Evolutionary conservation across 2,797 vertebrate genomes (phyloP).

Genomic region (Tapera naevia): DNA sequence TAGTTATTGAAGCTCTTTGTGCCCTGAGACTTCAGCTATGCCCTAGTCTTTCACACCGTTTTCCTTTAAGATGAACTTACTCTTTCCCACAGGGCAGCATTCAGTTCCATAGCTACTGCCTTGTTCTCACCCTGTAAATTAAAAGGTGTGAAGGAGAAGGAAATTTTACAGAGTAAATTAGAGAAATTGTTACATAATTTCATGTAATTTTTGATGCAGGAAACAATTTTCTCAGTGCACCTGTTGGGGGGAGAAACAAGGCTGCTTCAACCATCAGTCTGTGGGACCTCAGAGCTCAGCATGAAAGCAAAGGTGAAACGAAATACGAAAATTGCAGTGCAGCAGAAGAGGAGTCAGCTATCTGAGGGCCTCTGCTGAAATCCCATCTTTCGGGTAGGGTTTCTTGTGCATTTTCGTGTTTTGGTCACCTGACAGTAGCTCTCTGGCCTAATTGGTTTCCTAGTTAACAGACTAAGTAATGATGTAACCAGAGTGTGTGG

Average conservation of each 20-base stretch:
- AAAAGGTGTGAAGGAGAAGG: slow-evolving; percentile 38
- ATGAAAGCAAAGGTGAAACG: slow-evolving; percentile 98
- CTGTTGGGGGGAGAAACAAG: slow-evolving; percentile 70
- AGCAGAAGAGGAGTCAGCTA: slow-evolving; percentile 90
- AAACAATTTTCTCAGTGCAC: slow-evolving; percentile 77
- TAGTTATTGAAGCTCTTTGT: slow-evolving; percentile 16
- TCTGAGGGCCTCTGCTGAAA: slow-evolving; percentile 92
- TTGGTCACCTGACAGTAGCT: slow-evolving; percentile 89
- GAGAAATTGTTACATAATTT: slow-evolving; percentile 69
- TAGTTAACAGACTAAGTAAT: slow-evolving; percentile 90
- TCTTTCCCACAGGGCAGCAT: neutral
- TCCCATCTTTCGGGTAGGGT: slow-evolving; percentile 90
- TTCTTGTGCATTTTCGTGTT: slow-evolving; percentile 90
- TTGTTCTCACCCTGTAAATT: slow-evolving; percentile 16
- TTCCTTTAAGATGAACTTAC: neutral
- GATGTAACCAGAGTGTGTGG: slow-evolving; percentile 99
- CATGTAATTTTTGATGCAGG: slow-evolving; percentile 69
- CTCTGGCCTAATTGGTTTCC: slow-evolving; percentile 85
- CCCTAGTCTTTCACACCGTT: neutral
- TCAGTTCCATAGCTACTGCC: neutral
- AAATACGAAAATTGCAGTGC: slow-evolving; percentile 98
- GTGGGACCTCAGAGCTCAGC: slow-evolving; percentile 88
- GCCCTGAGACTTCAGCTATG: slow-evolving; percentile 53
- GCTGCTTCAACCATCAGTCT: slow-evolving; percentile 84
- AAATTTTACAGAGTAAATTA: slow-evolving; percentile 18